These are phyloP conservation scores for Melangyna quadrimaculata DNA, from an alignment of 2,888 invertebrate species.

Conservation along the genomic window DNA sequence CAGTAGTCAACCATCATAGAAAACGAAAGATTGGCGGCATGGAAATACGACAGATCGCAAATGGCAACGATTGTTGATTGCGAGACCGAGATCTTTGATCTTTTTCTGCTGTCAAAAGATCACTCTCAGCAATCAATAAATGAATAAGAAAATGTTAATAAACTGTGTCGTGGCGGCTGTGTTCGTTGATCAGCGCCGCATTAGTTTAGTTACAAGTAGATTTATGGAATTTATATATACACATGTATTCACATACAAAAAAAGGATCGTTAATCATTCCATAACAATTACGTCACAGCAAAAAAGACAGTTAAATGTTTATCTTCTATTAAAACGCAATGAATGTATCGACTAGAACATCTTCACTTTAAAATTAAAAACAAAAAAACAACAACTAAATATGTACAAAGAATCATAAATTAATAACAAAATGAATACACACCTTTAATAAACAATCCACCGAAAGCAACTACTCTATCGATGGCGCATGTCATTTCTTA, in stretches of 20 bases:
- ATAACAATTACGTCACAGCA: neutral
- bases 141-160: constrained; percentile 55
- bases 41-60: constrained; percentile 30
- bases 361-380: neutral
- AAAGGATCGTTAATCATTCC: constrained; percentile 1
- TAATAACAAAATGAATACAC: constrained; percentile 61
- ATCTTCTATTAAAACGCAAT: constrained; percentile 20
- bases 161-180: constrained; percentile 31
- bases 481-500: constrained; percentile 74
- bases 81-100: constrained; percentile 78
- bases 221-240: neutral
- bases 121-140: constrained; percentile 67
- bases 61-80: constrained; percentile 73
- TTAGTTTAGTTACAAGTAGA: neutral
- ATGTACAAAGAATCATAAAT: constrained; percentile 27
- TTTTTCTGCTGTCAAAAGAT: constrained; percentile 76
- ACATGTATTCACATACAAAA: too few species aligned
- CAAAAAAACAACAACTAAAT: too few species aligned
- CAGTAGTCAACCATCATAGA: constrained; percentile 27
- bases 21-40: constrained; percentile 20
- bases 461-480: constrained; percentile 61
- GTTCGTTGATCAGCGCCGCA: neutral
- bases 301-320: neutral
- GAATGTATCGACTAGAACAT: constrained; percentile 7
- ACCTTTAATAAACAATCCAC: constrained; percentile 74